Evolutionary conservation across 2,797 vertebrate genomes (phyloP).

Genomic region (Enteromius trimaculatus): DNA sequence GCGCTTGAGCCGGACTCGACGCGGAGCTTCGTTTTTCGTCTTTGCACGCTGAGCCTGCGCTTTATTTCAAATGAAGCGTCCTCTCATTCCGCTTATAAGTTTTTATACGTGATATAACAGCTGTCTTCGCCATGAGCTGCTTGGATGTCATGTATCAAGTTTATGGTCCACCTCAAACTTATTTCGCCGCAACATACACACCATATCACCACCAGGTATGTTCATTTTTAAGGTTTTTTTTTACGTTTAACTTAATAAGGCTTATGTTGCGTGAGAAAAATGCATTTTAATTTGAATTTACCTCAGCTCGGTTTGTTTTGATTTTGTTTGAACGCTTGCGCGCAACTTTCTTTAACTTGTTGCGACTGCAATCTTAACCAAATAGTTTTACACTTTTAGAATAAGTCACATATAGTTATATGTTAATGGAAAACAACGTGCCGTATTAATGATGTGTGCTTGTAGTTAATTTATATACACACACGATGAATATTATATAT

Average conservation of each 20-base stretch:
- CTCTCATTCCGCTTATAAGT: slow-evolving; percentile 54
- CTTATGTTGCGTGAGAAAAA: background rate
- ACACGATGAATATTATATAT: background rate
- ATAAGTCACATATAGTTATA: background rate
- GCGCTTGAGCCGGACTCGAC: slow-evolving; percentile 21
- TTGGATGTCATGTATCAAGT: slow-evolving; percentile 99
- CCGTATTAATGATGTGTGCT: background rate
- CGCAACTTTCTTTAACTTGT: slow-evolving; percentile 34
- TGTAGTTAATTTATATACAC: background rate
- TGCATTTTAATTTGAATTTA: background rate
- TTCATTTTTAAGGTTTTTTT: background rate
- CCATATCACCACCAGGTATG: slow-evolving; percentile 93
- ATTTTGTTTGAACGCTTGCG: background rate
- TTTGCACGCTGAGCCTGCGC: slow-evolving; percentile 33
- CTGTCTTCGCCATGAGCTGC: slow-evolving; percentile 93
- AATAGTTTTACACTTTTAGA: background rate
- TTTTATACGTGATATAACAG: slow-evolving; percentile 69
- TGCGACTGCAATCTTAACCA: background rate
- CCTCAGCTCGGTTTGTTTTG: background rate
- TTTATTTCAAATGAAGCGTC: slow-evolving; percentile 73
- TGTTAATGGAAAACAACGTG: too few relatives aligned
- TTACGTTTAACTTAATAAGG: background rate
- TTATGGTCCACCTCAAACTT: slow-evolving; percentile 91
- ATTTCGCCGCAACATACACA: slow-evolving; percentile 89
- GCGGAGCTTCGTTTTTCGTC: slow-evolving; percentile 20